phyloP scores from a whole-genome alignment of 2,888 invertebrate genomes.

The Synanthedon myopaeformis region DNA sequence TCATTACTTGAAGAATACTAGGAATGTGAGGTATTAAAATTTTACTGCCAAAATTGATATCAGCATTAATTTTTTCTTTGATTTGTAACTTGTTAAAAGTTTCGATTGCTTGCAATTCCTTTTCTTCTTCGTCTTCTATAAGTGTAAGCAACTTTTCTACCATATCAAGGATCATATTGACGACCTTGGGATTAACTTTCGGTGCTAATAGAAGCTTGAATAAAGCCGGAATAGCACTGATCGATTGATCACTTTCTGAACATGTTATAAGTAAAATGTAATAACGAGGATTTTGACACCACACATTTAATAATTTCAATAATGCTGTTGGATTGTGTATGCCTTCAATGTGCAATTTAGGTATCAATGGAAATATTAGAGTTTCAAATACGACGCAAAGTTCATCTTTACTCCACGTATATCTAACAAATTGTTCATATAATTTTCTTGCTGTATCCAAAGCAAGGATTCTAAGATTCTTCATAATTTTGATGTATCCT shows the following conservation, averaged over 20 bases:
- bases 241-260: conserved; percentile 41
- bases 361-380: conserved; percentile 84
- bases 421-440: conserved; percentile 83
- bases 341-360: conserved; percentile 82
- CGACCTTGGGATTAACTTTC: conserved; percentile 76
- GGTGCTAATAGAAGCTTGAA: conserved; percentile 78
- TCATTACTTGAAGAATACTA: conserved; percentile 77
- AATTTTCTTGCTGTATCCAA: conserved; percentile 76
- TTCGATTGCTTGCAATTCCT: conserved; percentile 43
- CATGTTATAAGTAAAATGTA: conserved; percentile 77
- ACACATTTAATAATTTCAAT: conserved; percentile 81
- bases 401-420: conserved; percentile 77
- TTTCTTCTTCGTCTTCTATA: conserved; percentile 70
- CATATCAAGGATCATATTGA: conserved; percentile 78
- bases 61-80: conserved; percentile 9
- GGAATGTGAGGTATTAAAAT: conserved; percentile 81
- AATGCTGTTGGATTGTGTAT: conserved; percentile 86
- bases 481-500: conserved; percentile 74
- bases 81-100: conserved; percentile 40
- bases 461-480: conserved; percentile 73
- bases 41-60: conserved; percentile 77
- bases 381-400: conserved; percentile 81
- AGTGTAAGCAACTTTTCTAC: conserved; percentile 79
- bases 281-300: conserved; percentile 85
- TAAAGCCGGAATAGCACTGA: conserved; percentile 75